These are phyloP conservation scores for Chrysodeixis includens DNA, from an alignment of 2,888 invertebrate species.

Conservation along the genomic window DNA sequence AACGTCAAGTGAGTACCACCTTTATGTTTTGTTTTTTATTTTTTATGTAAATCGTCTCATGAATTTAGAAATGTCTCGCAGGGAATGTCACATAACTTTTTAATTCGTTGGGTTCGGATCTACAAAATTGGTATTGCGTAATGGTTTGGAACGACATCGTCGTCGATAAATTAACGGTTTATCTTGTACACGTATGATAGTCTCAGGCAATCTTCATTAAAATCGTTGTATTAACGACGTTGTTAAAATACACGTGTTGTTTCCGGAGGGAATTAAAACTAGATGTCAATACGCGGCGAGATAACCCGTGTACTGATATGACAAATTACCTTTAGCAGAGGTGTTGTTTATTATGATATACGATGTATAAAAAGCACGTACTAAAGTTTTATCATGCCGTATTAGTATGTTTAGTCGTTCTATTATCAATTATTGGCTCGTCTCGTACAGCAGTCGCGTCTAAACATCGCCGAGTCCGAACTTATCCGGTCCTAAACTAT, in stretches of 20 bases:
- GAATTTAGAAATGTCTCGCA: not conserved
- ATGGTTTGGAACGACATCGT: conserved; percentile 25
- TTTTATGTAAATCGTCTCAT: not conserved
- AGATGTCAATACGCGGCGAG: conserved; percentile 13
- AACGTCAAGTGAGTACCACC: conserved; percentile 81
- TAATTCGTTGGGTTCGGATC: conserved; percentile 19
- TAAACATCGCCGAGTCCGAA: not conserved
- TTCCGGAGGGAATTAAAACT: conserved; percentile 23
- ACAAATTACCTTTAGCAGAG: not conserved
- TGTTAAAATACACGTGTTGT: conserved; percentile 42
- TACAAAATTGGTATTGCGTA: conserved; percentile 37
- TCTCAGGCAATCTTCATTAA: conserved; percentile 45
- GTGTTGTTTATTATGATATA: not conserved
- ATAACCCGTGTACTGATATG: conserved; percentile 6
- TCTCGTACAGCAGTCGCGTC: conserved; percentile 17
- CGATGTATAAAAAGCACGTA: conserved; percentile 27
- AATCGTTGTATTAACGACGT: conserved; percentile 43
- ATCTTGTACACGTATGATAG: conserved; percentile 24
- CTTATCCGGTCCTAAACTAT: conserved; percentile 17
- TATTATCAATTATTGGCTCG: conserved; percentile 23
- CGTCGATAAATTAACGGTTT: conserved; percentile 39
- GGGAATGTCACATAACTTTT: conserved; percentile 17
- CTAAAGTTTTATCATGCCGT: conserved; percentile 14
- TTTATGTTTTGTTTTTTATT: conserved; percentile 3
- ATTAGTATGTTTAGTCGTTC: conserved; percentile 33